Percentiles rank a stretch among this genome's conserved stretches.
phyloP scores from a whole-genome alignment of 2,113 vertebrate genomes.

The Podarcis muralis region DNA sequence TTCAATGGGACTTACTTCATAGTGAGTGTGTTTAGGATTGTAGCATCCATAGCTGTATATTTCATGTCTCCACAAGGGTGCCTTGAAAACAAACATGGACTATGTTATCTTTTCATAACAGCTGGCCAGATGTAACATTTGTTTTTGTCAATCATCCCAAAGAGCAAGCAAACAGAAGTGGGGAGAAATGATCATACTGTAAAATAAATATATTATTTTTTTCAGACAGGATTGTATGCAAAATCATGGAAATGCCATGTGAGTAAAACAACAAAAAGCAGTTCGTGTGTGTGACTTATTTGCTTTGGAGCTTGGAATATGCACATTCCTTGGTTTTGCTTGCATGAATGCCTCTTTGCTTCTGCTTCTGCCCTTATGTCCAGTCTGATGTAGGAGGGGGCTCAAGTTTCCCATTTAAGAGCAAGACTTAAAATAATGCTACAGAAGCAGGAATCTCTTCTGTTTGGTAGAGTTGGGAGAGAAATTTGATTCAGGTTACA shows the following conservation, averaged over 20 bases:
- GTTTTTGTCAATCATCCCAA: background rate
- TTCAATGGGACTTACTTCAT: background rate
- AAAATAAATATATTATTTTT: background rate
- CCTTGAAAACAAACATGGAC: background rate
- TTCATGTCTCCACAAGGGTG: background rate
- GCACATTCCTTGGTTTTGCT: background rate
- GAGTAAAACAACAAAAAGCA: background rate
- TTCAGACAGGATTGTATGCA: background rate
- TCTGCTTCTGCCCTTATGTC: background rate
- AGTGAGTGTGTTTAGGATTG: background rate
- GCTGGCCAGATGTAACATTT: too few species aligned
- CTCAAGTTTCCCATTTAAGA: background rate
- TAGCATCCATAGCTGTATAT: background rate
- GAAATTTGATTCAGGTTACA: too few species aligned
- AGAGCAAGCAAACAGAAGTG: background rate
- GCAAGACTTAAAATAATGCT: background rate
- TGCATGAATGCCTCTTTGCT: background rate
- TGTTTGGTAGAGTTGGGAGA: too few species aligned
- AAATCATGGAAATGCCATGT: conserved; percentile 10
- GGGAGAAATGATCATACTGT: background rate
- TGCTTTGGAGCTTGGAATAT: background rate
- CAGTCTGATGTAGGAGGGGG: background rate
- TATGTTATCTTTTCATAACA: background rate
- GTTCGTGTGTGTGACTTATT: background rate
- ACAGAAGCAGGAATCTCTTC: background rate